phyloP scores from a whole-genome alignment of 1,140 invertebrate species.

The Periplaneta americana region DNA sequence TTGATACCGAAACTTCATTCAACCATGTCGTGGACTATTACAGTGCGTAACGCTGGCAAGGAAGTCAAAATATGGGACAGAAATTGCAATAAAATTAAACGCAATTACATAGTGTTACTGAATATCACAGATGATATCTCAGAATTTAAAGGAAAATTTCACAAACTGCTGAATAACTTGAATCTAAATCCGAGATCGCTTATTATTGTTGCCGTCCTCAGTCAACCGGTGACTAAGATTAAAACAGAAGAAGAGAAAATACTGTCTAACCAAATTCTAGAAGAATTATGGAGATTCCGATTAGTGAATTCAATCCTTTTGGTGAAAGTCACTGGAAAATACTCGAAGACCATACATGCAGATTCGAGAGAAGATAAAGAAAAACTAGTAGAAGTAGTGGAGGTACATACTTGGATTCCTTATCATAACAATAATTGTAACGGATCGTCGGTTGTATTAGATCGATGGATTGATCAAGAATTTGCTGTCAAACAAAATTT shows the following conservation, averaged over 20 bases:
- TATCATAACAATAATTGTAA: neutral
- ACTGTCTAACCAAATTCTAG: neutral
- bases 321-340: neutral
- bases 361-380: no score
- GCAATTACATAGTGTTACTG: neutral
- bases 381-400: no score
- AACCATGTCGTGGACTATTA: neutral
- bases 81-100: neutral
- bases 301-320: neutral
- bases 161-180: neutral
- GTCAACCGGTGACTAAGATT: neutral
- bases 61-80: neutral
- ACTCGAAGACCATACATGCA: no score
- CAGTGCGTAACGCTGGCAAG: neutral
- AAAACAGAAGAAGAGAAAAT: neutral
- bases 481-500: neutral
- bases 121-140: neutral
- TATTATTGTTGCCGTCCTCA: neutral
- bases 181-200: no score
- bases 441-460: neutral
- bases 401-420: neutral
- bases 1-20: neutral
- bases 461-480: neutral
- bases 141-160: neutral
- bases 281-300: neutral